Evolutionary conservation across 2,797 vertebrate genomes (phyloP).

Genomic region (Acanthis flammea): DNA sequence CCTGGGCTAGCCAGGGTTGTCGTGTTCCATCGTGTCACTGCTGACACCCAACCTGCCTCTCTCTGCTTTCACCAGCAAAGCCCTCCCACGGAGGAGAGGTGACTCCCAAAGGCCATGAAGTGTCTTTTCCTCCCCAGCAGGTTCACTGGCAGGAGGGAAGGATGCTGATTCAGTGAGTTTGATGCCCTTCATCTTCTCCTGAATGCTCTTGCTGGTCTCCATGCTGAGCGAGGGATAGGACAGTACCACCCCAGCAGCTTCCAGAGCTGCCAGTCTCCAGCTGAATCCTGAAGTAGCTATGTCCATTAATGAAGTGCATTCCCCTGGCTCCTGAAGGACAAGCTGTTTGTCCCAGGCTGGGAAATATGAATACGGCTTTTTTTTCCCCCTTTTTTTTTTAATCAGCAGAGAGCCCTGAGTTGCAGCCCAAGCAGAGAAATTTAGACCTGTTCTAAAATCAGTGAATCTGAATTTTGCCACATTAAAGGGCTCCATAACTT

Average conservation of each 20-base stretch:
- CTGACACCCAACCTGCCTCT: background rate
- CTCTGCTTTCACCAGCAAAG: background rate
- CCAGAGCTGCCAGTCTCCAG: background rate
- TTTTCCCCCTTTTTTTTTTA: background rate
- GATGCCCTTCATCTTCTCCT: background rate
- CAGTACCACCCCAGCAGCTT: background rate
- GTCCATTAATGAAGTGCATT: background rate
- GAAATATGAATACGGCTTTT: background rate
- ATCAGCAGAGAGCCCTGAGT: background rate
- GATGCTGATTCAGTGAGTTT: background rate
- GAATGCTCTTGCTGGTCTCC: background rate
- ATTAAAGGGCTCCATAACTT: background rate
- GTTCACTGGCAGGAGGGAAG: background rate
- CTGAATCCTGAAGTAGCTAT: background rate
- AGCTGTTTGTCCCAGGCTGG: background rate
- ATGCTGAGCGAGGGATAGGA: rapidly evolving
- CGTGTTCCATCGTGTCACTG: background rate
- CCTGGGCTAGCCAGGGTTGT: background rate
- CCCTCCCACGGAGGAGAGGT: background rate
- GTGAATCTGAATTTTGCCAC: background rate
- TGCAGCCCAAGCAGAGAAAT: background rate
- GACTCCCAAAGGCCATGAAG: rapidly evolving
- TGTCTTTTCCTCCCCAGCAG: background rate
- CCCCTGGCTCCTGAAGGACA: background rate
- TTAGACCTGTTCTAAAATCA: background rate